Evolutionary conservation across 2,113 vertebrate genomes (phyloP), one percentile per base, ranked within the genome.

Genomic region (Megalops atlanticus): DNA sequence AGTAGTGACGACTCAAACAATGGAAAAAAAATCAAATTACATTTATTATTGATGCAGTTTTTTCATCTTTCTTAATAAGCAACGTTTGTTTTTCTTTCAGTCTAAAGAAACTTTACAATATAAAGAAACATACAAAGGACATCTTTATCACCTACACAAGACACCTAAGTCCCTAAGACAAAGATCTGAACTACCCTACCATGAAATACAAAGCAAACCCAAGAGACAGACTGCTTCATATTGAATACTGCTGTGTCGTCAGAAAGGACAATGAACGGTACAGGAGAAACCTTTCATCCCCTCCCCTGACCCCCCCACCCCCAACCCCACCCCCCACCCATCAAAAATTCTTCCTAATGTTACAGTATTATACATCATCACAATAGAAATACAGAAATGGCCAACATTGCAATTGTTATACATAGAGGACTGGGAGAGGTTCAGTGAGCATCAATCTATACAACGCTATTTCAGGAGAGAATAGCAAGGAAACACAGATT

Each of bases 351-450:
- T 80, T 90, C 88, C 91, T 92, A 93, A 92, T 93, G 90, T 89
- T 93, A 93, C 92, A 93, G 91, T 93, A 92, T 93, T 92, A 92
- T 91, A 93, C 92, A 92, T 90, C 91, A 94, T 90, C 91, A 94
- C 91, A 92, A 93, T 92, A 94, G 89, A 91, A 90, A 92, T 91
- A 94, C 93, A 92, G 91, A 92, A 90, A 92, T 92, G 89, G 89
- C 89, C 90, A 86, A 92, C 91, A 83, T 84, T 82, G 82, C 76
- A 69, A 91, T 92, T 85, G 84, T 88, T 91, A 90, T 89, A 92
- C 89, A 92, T 87, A 90, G 85, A 90, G 91, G 92, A 92, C 87
- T 87, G 89, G 90, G 89, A 91, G 90, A 89, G 89, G 85, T 87
- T 91, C 89, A 89, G 88, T 88, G 85, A 90, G 90, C 86, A 90